A percentile compares a stretch with the other conserved stretches of the same genome.
These are phyloP conservation scores for Halcyon senegalensis DNA, from an alignment of 2,113 vertebrate genomes.

Conservation along the genomic window DNA sequence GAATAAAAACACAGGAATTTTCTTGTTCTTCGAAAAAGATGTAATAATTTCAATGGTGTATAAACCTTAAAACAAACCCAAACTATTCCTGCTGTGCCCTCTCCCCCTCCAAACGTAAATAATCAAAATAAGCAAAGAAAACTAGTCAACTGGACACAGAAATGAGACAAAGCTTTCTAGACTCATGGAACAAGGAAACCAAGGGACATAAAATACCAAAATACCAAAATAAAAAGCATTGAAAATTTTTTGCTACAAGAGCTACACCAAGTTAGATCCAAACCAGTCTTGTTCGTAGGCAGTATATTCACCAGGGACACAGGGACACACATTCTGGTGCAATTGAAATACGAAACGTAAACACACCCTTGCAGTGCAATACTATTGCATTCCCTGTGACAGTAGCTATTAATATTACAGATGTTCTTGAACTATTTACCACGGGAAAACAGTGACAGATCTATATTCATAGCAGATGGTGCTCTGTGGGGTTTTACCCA, in stretches of 20 bases:
- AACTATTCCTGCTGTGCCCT: neutral
- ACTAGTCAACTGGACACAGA: too few species aligned
- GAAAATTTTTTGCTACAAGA: neutral
- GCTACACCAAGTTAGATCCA: neutral
- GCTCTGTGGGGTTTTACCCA: neutral
- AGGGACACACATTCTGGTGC: neutral
- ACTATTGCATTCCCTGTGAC: neutral
- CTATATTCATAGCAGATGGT: neutral
- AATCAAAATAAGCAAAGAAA: neutral
- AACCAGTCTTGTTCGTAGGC: neutral
- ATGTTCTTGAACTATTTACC: neutral
- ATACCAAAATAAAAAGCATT: neutral
- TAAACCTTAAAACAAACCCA: neutral
- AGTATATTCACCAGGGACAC: neutral
- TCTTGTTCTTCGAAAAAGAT: neutral
- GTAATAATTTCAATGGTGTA: neutral
- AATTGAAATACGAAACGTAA: neutral
- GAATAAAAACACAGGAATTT: neutral
- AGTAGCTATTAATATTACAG: too few species aligned
- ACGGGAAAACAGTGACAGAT: neutral
- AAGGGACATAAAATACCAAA: neutral
- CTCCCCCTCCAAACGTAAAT: rapidly evolving
- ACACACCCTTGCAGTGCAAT: neutral
- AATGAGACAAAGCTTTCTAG: neutral
- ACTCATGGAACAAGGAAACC: neutral